Percentiles rank a stretch among this genome's conserved stretches.
Conservation (phyloP, 2,113 vertebrate species). For the Grus americana region DNA sequence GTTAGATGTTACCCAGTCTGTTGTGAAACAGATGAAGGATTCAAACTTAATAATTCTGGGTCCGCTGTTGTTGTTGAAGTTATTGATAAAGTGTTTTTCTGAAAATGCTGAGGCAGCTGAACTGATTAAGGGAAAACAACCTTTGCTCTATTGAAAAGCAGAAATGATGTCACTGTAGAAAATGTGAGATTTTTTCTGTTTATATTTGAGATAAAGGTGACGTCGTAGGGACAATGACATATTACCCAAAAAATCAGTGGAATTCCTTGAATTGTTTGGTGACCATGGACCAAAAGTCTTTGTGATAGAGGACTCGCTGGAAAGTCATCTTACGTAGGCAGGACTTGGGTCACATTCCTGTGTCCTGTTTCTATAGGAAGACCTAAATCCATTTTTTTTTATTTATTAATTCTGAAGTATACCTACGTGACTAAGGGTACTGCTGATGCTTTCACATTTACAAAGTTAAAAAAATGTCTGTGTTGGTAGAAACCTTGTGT, state of each 20-base stretch:
- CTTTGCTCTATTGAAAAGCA: neutral
- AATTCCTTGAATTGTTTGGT: neutral
- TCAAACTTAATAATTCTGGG: neutral
- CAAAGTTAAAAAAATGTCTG: neutral
- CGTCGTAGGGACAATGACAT: neutral
- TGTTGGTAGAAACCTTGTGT: neutral
- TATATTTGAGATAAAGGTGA: neutral
- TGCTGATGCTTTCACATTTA: neutral
- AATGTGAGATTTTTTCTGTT: neutral
- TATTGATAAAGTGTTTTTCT: neutral
- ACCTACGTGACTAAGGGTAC: neutral
- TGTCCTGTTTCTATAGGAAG: neutral
- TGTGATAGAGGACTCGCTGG: neutral
- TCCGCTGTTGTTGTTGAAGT: neutral
- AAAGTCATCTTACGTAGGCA: neutral
- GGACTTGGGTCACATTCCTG: neutral
- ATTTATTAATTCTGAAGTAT: neutral
- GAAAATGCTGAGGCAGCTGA: neutral
- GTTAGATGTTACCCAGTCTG: rapidly evolving
- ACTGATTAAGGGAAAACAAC: neutral
- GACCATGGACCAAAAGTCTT: neutral
- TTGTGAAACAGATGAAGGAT: neutral
- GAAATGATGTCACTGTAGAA: neutral
- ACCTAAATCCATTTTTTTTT: neutral
- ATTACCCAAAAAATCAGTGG: neutral